Evolutionary conservation across 2,797 vertebrate species (phyloP), one percentile per base, ranked within the genome.

Genomic region (Pseudotriccus pelzelni): DNA sequence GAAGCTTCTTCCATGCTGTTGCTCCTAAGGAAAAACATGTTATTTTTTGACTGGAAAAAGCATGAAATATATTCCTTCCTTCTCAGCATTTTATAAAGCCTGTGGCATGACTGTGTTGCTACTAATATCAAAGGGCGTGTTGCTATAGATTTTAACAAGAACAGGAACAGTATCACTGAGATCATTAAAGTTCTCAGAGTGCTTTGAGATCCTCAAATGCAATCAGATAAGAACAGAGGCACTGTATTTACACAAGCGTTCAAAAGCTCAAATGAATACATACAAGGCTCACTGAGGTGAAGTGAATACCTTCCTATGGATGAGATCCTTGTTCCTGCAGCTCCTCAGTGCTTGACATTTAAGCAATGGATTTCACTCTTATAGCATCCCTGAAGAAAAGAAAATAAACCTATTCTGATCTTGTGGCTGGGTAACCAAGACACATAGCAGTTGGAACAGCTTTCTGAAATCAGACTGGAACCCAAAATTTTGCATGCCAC

Each of bases 71-170:
- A 49, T 62, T 41, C 28, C 36, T 92, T 87, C 53, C 13, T 88
- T 39, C 82, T 70, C 5, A 4, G 37, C 46, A 43, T 56, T 39
- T 68, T 85, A 50, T 55, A 74, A 84, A 84, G 24, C 69, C 79
- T 64, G 34, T 84, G 79, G 76, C 76, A 84, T 69, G 39, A 69
- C 58, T 78, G 30, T 66, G 55, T 41, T 92, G 28, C 30, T 62
- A 32, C 62, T 63, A 86, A 81, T 74, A 84, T 73, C 66, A 93
- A 83, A 93, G 56, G 11, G 14, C 55, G 43, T 49, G 39, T 66
- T 94, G 76, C 8, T 84, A 46, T 59, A 67, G 70, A 75, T 93
- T 95, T 95, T 73, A 80, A 64, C 74, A 80, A 70, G 41, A 84
- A 28, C 49, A 83, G 59, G 28, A 90, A 56, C 10, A 46, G 27